Evolutionary conservation across 2,797 vertebrate genomes (phyloP).

Genomic region (Gila robusta): DNA sequence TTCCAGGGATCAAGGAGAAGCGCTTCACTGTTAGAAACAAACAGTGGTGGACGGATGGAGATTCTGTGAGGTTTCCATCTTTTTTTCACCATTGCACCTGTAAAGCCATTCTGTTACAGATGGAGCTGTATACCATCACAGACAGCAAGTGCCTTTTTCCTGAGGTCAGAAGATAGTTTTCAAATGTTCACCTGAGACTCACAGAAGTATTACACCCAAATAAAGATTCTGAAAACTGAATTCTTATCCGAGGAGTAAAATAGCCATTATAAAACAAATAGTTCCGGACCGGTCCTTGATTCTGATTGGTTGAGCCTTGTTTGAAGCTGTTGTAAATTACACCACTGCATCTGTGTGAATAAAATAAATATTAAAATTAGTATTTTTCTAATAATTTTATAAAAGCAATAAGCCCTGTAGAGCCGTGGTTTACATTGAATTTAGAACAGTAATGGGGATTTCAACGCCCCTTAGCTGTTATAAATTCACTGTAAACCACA

Average conservation of each 20-base stretch:
- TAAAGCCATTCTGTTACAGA: slow-evolving; percentile 67
- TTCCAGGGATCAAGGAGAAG: background rate
- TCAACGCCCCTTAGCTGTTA: background rate
- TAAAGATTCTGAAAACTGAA: background rate
- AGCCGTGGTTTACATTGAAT: background rate
- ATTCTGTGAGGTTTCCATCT: slow-evolving; percentile 73
- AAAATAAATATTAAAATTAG: no score
- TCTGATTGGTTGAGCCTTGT: background rate
- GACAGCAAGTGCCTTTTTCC: background rate
- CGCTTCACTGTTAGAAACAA: background rate
- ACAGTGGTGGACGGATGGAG: slow-evolving; percentile 69
- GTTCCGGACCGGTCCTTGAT: background rate
- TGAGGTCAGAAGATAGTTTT: background rate
- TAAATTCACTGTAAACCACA: background rate
- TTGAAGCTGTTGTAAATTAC: background rate
- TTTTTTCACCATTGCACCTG: slow-evolving; percentile 58
- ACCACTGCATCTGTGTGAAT: no score
- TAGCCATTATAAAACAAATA: background rate
- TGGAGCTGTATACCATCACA: slow-evolving; percentile 55
- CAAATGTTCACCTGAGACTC: background rate
- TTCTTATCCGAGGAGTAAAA: background rate
- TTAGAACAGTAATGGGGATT: background rate
- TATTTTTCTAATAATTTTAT: no score
- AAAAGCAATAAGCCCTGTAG: no score
- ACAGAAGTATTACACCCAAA: background rate